A percentile compares a stretch with the other conserved stretches of the same genome.
phyloP scores from a whole-genome alignment of 2,797 vertebrate species.

The Cryptoprocta ferox region DNA sequence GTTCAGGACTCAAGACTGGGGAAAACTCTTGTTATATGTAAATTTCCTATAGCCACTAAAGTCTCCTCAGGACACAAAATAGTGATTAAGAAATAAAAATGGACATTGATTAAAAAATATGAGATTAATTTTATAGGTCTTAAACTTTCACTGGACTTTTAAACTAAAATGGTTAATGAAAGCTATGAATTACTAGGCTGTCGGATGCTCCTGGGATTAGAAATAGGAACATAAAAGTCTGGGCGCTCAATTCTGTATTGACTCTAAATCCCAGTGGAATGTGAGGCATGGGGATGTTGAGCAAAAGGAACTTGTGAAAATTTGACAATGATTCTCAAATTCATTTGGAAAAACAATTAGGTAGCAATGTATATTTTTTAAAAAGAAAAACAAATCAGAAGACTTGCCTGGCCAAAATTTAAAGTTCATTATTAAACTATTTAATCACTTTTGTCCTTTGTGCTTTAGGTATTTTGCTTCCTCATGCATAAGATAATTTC shows the following conservation, averaged over 20 bases:
- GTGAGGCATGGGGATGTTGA: neutral
- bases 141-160: conserved; percentile 35
- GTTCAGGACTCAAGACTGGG: neutral
- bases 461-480: neutral
- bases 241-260: neutral
- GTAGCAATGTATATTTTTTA: neutral
- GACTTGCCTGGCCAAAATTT: neutral
- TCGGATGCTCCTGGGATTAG: neutral
- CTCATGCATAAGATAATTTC: neutral
- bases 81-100: conserved; percentile 26
- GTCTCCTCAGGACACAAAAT: neutral
- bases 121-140: conserved; percentile 17
- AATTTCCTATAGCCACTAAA: neutral
- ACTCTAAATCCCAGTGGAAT: neutral
- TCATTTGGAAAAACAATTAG: neutral
- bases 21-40: neutral
- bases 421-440: neutral
- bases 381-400: neutral
- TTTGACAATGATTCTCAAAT: neutral
- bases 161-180: neutral
- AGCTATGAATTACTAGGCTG: neutral
- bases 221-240: neutral
- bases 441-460: neutral
- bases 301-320: neutral
- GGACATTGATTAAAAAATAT: neutral